Evolutionary conservation across 1,140 invertebrate species (phyloP).

Genomic region (Elymnias hypermnestra): DNA sequence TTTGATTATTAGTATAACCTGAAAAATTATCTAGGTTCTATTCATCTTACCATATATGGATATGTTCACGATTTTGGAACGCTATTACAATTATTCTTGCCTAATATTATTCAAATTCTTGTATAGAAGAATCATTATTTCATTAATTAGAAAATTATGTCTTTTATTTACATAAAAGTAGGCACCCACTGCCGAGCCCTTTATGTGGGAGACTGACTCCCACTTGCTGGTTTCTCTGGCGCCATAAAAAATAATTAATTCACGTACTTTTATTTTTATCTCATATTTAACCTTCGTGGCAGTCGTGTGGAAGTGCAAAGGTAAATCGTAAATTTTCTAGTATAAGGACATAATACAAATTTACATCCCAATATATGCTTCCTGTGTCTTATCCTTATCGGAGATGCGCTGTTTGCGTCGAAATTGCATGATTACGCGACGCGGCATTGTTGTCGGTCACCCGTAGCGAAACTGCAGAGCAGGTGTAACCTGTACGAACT

Average conservation of each 20-base stretch:
- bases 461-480: slow-evolving; percentile 49
- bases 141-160: too few species aligned
- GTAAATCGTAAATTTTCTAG: neutral
- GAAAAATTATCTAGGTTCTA: too few species aligned
- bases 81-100: too few species aligned
- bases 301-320: neutral
- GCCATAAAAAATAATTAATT: neutral
- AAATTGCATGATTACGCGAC: slow-evolving; percentile 59
- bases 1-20: too few species aligned
- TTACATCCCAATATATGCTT: slow-evolving; percentile 30
- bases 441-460: slow-evolving; percentile 59
- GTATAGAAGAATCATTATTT: too few species aligned
- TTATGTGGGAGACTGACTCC: neutral
- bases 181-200: neutral
- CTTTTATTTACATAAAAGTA: neutral
- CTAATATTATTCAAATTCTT: too few species aligned
- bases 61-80: too few species aligned
- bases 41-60: too few species aligned
- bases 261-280: neutral
- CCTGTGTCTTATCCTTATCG: slow-evolving; percentile 56
- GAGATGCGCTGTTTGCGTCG: slow-evolving; percentile 46
- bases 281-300: neutral
- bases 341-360: slow-evolving; percentile 19
- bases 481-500: slow-evolving; percentile 47
- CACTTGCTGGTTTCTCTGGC: neutral